phyloP scores from a whole-genome alignment of 1,140 invertebrate genomes.

The Sarcophaga peregrina region DNA sequence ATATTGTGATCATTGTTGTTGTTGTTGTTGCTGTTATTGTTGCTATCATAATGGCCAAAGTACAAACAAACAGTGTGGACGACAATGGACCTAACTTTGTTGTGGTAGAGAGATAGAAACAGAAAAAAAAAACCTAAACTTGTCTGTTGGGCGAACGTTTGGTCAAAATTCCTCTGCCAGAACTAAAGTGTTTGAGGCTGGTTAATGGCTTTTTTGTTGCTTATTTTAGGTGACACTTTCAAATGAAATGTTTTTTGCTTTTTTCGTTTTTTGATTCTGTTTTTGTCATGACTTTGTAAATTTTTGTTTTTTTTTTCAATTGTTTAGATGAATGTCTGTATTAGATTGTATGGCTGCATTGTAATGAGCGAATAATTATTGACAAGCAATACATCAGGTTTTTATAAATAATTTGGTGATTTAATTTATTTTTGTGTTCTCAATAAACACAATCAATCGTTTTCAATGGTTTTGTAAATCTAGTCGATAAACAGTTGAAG shows the following conservation, averaged over 20 bases:
- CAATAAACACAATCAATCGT: too few species aligned
- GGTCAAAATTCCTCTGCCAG: not conserved
- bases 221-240: not conserved
- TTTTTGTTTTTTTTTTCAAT: not conserved
- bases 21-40: not conserved
- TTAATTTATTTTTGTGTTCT: constrained; percentile 5
- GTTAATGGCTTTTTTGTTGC: not conserved
- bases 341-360: not conserved
- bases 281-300: not conserved
- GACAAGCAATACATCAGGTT: not conserved
- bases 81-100: not conserved
- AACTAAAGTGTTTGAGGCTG: not conserved
- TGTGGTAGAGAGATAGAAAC: not conserved
- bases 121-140: not conserved
- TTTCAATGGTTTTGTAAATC: too few species aligned
- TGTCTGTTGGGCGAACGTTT: not conserved
- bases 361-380: constrained; percentile 9
- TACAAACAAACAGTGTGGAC: not conserved
- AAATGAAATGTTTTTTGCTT: not conserved
- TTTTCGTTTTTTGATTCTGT: not conserved
- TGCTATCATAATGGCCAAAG: not conserved
- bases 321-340: not conserved
- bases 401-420: constrained; percentile 20
- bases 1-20: not conserved
- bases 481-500: too few species aligned